Percentiles rank a stretch among this genome's conserved stretches.
These are phyloP conservation scores for Pheosia gnoma DNA, from an alignment of 2,888 invertebrate genomes.

Conservation along the genomic window DNA sequence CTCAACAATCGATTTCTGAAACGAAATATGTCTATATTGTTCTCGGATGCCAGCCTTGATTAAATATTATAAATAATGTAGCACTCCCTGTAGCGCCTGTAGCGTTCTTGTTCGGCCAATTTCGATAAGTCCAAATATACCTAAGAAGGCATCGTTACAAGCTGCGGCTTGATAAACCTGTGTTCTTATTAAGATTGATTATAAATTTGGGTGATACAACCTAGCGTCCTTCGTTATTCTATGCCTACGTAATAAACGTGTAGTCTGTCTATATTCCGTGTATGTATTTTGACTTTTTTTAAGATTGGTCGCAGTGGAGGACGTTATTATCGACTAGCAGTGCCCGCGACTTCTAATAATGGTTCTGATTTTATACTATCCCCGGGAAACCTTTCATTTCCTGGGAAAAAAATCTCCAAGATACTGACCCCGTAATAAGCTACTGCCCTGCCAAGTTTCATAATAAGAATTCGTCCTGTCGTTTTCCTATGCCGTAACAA, in stretches of 20 bases:
- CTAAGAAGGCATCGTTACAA: neutral
- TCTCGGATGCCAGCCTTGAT: neutral
- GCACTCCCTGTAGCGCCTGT: constrained; percentile 3
- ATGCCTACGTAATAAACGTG: neutral
- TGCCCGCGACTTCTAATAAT: too few relatives aligned
- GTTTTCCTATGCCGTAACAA: too few relatives aligned
- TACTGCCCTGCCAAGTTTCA: too few relatives aligned
- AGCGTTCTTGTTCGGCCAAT: constrained; percentile 20
- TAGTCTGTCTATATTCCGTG: too few relatives aligned
- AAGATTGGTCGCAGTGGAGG: too few relatives aligned
- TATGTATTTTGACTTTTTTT: too few relatives aligned
- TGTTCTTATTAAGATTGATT: constrained; percentile 2
- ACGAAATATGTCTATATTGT: constrained; percentile 30
- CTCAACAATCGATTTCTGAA: constrained; percentile 30
- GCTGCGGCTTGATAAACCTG: neutral
- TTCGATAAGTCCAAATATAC: constrained; percentile 5
- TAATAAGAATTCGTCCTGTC: too few relatives aligned
- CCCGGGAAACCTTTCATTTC: too few relatives aligned
- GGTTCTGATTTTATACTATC: too few relatives aligned
- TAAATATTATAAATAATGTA: constrained; percentile 4
- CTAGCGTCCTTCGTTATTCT: neutral
- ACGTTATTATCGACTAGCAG: too few relatives aligned
- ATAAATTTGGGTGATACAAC: neutral
- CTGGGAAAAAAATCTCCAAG: too few relatives aligned
- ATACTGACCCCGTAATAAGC: too few relatives aligned